Evolutionary conservation across 1,140 invertebrate genomes (phyloP).

Genomic region (Cydia amplana): DNA sequence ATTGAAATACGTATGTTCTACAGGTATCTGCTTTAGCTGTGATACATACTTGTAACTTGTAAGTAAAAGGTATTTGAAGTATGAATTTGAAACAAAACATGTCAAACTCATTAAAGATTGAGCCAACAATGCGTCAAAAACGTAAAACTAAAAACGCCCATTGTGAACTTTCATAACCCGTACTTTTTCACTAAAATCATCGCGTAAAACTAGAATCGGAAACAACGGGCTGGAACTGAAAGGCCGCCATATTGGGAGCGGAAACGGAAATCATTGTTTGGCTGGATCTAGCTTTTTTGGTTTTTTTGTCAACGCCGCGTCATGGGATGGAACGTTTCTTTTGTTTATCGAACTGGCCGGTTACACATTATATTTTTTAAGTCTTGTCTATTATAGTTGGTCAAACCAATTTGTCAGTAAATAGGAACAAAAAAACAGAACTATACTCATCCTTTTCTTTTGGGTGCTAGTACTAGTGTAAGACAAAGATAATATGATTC

Average conservation of each 20-base stretch:
- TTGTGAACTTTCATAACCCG: not conserved
- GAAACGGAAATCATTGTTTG: constrained; percentile 64
- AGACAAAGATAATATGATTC: too few species aligned
- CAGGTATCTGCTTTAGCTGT: too few species aligned
- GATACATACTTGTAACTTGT: too few species aligned
- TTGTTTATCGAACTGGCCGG: constrained; percentile 15
- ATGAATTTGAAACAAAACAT: too few species aligned
- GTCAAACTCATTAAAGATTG: too few species aligned
- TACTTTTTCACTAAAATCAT: constrained; percentile 22
- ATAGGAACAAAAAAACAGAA: too few species aligned
- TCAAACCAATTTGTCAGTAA: too few species aligned
- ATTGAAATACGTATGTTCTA: too few species aligned
- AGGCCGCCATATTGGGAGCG: constrained; percentile 60
- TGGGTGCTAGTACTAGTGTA: too few species aligned
- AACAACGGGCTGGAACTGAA: constrained; percentile 40
- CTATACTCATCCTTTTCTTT: too few species aligned
- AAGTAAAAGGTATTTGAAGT: too few species aligned
- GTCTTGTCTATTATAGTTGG: too few species aligned
- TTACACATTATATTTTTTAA: not conserved
- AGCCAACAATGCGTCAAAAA: not conserved
- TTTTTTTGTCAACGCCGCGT: constrained; percentile 36
- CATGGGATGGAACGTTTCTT: constrained; percentile 14
- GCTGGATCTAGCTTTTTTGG: constrained; percentile 48
- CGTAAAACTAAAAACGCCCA: not conserved
- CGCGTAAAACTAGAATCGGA: constrained; percentile 36